Conservation (phyloP, 2,888 invertebrate genomes). For the Pseudococcus longispinus region DNA sequence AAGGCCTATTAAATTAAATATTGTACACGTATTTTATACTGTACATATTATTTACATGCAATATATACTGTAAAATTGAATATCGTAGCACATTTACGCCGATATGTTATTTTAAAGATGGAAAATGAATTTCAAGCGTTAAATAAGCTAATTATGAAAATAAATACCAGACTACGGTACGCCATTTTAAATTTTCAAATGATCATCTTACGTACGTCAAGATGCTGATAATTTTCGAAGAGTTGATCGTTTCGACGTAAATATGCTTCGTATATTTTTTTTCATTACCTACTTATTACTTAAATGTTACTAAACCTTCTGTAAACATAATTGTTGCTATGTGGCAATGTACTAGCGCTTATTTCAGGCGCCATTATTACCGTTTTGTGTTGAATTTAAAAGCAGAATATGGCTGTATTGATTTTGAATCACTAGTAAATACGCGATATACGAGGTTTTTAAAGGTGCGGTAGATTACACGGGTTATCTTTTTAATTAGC, state of each 20-base stretch:
- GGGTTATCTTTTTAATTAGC: conserved; percentile 55
- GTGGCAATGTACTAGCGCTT: conserved; percentile 48
- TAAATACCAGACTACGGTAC: not conserved
- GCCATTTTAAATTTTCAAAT: conserved; percentile 20
- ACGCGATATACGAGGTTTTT: conserved; percentile 54
- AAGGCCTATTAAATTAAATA: not conserved
- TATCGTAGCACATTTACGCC: conserved; percentile 29
- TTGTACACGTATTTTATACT: not conserved
- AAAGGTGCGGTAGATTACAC: conserved; percentile 50
- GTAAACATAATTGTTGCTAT: conserved; percentile 40
- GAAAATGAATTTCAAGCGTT: conserved; percentile 25
- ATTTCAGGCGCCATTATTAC: conserved; percentile 55
- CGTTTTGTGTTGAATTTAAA: conserved; percentile 44
- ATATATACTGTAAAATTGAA: not conserved
- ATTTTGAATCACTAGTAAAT: conserved; percentile 51
- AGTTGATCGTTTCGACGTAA: conserved; percentile 33
- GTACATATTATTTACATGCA: not conserved
- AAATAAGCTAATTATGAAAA: conserved; percentile 11
- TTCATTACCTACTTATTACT: conserved; percentile 48
- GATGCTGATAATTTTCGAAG: not conserved
- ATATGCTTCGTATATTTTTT: conserved; percentile 44
- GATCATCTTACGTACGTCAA: not conserved
- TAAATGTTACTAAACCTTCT: conserved; percentile 52
- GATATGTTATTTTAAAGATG: not conserved
- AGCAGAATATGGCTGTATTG: conserved; percentile 44